Evolutionary conservation across 1,140 invertebrate genomes (phyloP).

Genomic region (Pomacea maculata): DNA sequence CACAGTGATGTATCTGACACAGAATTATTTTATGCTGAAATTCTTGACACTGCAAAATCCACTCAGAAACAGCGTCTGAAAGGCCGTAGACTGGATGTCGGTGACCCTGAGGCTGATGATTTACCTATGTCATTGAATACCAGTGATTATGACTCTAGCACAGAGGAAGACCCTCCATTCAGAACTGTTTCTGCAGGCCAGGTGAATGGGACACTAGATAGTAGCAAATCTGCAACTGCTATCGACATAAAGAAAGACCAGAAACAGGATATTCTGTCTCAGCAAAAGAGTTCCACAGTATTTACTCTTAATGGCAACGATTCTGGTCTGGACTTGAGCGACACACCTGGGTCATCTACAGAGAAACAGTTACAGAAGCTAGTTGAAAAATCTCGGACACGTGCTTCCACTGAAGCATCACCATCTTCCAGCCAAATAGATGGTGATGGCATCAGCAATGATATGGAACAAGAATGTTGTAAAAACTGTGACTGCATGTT

Average conservation of each 20-base stretch:
- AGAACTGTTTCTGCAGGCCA: conserved; percentile 44
- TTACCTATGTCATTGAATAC: conserved; percentile 46
- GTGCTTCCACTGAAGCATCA: too few species aligned
- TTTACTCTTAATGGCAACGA: conserved; percentile 38
- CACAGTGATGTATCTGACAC: conserved; percentile 28
- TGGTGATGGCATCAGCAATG: too few species aligned
- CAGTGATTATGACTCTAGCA: conserved; percentile 61
- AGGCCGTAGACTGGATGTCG: conserved; percentile 55
- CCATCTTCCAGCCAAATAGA: too few species aligned
- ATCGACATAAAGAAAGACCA: conserved; percentile 33
- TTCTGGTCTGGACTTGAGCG: conserved; percentile 54
- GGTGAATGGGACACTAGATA: conserved; percentile 23
- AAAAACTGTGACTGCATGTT: too few species aligned
- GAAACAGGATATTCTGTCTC: neutral
- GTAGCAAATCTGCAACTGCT: conserved; percentile 29
- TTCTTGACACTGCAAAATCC: conserved; percentile 16
- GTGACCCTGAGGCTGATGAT: conserved; percentile 29
- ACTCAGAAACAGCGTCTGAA: conserved; percentile 21
- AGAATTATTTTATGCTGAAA: conserved; percentile 24
- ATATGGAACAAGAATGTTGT: too few species aligned
- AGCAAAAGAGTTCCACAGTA: neutral
- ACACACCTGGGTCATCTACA: neutral
- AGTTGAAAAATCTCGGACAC: neutral
- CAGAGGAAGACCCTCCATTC: conserved; percentile 50
- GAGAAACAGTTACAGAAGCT: conserved; percentile 3